These are phyloP conservation scores for Hanleya hanleyi DNA, from an alignment of 2,888 invertebrate species.

Conservation along the genomic window DNA sequence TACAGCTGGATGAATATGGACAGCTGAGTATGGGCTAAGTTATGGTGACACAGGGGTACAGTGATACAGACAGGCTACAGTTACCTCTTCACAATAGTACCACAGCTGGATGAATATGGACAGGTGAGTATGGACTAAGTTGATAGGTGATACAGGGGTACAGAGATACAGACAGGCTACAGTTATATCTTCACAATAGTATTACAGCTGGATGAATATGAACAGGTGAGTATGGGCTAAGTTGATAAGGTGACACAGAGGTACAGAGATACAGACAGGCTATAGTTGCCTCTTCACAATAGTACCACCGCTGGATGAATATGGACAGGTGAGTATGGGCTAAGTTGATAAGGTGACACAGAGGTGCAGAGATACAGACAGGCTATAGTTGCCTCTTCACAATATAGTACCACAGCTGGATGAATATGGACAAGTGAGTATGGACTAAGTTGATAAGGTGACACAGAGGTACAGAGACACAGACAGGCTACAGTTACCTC, in stretches of 20 bases:
- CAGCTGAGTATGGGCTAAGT: too few species aligned
- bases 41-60: too few species aligned
- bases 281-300: slow-evolving; percentile 57
- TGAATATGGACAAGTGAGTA: slow-evolving; percentile 21
- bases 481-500: slow-evolving; percentile 51
- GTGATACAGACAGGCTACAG: slow-evolving; percentile 52
- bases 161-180: slow-evolving; percentile 52
- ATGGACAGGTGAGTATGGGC: slow-evolving; percentile 25
- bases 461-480: slow-evolving; percentile 49
- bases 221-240: too few species aligned
- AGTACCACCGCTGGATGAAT: slow-evolving; percentile 36
- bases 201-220: slow-evolving; percentile 35
- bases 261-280: slow-evolving; percentile 51
- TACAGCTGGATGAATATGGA: slow-evolving; percentile 31
- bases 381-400: slow-evolving; percentile 58
- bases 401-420: slow-evolving; percentile 43
- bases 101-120: slow-evolving; percentile 32
- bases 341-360: too few species aligned
- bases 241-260: too few species aligned
- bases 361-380: slow-evolving; percentile 46
- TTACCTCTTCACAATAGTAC: slow-evolving; percentile 57
- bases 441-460: too few species aligned
- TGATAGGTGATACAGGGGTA: too few species aligned
- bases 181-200: slow-evolving; percentile 54
- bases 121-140: too few species aligned